Evolutionary conservation across 2,888 invertebrate species (phyloP).

Genomic region (Pantelozetes paolii): DNA sequence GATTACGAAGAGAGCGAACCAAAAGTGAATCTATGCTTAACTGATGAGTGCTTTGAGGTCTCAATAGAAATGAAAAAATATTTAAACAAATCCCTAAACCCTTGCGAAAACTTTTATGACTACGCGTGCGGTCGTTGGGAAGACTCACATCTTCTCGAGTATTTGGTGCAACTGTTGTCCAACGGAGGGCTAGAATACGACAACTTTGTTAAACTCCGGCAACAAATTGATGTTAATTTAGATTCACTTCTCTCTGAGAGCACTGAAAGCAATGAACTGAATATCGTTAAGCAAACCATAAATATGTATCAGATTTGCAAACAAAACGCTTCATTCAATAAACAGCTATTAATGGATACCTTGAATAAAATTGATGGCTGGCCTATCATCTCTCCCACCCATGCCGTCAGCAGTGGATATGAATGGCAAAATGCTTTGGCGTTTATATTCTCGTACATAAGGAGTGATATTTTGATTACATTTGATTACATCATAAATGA

Average conservation of each 20-base stretch:
- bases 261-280: background rate
- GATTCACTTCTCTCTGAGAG: constrained; percentile 22
- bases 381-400: constrained; percentile 16
- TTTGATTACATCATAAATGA: constrained; percentile 34
- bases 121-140: constrained; percentile 40
- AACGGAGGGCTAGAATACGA: constrained; percentile 41
- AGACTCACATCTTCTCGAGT: constrained; percentile 36
- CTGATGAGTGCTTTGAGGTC: constrained; percentile 33
- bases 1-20: background rate
- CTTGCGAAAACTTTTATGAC: constrained; percentile 42
- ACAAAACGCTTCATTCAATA: constrained; percentile 28
- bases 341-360: background rate
- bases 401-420: background rate
- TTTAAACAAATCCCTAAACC: constrained; percentile 32
- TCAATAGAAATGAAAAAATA: constrained; percentile 36
- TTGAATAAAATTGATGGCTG: constrained; percentile 35
- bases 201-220: constrained; percentile 38
- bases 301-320: constrained; percentile 37
- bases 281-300: constrained; percentile 13
- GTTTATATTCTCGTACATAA: constrained; percentile 6
- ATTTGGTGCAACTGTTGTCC: constrained; percentile 35
- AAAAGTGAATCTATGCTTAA: constrained; percentile 25
- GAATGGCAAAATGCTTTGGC: constrained; percentile 28
- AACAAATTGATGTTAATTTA: constrained; percentile 38
- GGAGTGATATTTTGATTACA: constrained; percentile 36